These are phyloP conservation scores for Rhorus exstirpatorius DNA, from an alignment of 2,888 invertebrate genomes.

Conservation along the genomic window DNA sequence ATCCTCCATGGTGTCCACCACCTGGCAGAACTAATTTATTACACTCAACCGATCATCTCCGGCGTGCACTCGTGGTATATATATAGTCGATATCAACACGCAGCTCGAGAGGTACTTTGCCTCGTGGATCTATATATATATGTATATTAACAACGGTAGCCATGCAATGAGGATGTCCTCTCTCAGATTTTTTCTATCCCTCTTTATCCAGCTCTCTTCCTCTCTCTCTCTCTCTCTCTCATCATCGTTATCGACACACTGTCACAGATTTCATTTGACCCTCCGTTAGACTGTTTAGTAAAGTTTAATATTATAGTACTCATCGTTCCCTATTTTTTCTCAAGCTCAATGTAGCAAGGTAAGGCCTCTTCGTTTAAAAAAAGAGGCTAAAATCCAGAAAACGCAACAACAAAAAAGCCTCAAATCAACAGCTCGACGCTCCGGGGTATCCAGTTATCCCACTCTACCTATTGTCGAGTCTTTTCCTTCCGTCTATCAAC, in stretches of 20 bases:
- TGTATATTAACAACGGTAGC: slow-evolving; percentile 36
- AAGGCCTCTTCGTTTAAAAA: no score
- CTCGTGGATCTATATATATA: slow-evolving; percentile 16
- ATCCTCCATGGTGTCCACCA: slow-evolving; percentile 78
- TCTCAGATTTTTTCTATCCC: slow-evolving; percentile 69
- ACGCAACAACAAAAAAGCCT: no score
- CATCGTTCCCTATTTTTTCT: no score
- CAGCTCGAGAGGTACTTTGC: slow-evolving; percentile 34
- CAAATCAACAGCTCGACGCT: no score
- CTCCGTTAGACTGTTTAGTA: no score
- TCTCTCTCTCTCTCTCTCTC: slow-evolving; percentile 27
- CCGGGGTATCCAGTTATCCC: no score
- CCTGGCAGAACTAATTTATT: slow-evolving; percentile 84
- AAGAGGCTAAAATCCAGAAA: no score
- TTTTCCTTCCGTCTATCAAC: no score
- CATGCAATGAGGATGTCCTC: slow-evolving; percentile 85
- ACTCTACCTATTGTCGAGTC: no score
- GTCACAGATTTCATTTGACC: slow-evolving; percentile 41
- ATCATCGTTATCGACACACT: slow-evolving; percentile 36
- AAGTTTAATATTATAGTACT: no score
- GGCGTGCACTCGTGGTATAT: slow-evolving; percentile 75
- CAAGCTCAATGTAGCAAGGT: no score
- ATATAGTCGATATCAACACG: slow-evolving; percentile 66
- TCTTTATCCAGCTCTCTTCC: slow-evolving; percentile 58
- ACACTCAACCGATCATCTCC: slow-evolving; percentile 84